Evolutionary conservation across 2,888 invertebrate genomes (phyloP), one percentile per base, ranked within the genome.

Genomic region (Platycnemis pennipes): DNA sequence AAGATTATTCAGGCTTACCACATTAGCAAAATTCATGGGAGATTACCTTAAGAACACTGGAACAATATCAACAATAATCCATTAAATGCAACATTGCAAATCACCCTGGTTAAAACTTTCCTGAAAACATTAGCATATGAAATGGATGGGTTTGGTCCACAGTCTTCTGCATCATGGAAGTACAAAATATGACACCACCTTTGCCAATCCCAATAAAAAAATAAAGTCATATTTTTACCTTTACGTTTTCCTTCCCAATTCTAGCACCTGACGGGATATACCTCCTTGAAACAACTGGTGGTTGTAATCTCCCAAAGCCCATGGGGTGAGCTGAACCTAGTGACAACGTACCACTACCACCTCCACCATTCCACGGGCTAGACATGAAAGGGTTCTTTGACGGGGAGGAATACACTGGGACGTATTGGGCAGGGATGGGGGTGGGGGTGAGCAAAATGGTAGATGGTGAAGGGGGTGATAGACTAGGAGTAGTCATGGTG

Each of bases 251-350:
- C 63, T 44, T 63, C 44, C 45, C 63, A 44, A 63, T 16, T 63
- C 44, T 63, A 91, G 91, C 56, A 91, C n/a, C 63, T 63, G 91
- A 44, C 19, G 63, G 44, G 63, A 44, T 63, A 91, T 91, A 91
- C 91, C 63, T 91, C 63, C 91, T 91, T 37, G 91, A 42, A 69
- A 88, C 94, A 56, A 94, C 91, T n/a, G 96, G 97, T 94, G 96
- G 96, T 94, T 96, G 96, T 94, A 96, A 95, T 95, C 96, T 96
- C 95, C 97, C 97, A 95, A 97, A 96, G 95, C 96, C 96, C 94
- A 97, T 96, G 94, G 96, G 96, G 95, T 96, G 96, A 94, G 96
- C 96, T 95, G 96, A 96, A 95, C 96, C 96, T 94, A 96, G n/a
- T 91, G 91, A 56, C 44, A 96, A 95, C 96, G 96, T 96, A 97